These are phyloP conservation scores for Ameiurus melas DNA, from an alignment of 2,113 vertebrate genomes.

Conservation along the genomic window DNA sequence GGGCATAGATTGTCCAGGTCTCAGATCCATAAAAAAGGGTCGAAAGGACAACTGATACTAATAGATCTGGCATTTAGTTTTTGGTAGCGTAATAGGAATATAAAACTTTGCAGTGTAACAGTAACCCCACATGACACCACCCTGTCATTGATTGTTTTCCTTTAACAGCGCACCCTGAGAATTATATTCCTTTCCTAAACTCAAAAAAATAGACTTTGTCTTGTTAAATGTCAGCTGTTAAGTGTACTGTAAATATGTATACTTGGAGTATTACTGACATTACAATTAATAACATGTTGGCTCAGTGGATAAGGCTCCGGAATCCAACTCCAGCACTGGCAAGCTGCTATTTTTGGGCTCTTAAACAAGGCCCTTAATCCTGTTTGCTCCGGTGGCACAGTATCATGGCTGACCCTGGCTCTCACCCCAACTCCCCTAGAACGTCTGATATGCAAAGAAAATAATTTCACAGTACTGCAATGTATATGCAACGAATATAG, in stretches of 20 bases:
- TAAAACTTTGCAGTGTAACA: not conserved
- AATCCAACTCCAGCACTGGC: not conserved
- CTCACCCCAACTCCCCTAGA: not conserved
- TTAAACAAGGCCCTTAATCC: not conserved
- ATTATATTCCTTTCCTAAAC: too few species aligned
- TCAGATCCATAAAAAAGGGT: too few species aligned
- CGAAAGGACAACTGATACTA: too few species aligned
- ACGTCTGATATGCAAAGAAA: not conserved
- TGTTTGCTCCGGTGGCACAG: too few species aligned
- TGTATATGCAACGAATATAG: not conserved
- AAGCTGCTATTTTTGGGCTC: not conserved
- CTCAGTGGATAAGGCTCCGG: not conserved
- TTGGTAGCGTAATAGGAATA: not conserved
- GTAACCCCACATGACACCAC: not conserved
- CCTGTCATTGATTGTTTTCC: not conserved
- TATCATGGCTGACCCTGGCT: too few species aligned
- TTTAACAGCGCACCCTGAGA: not conserved
- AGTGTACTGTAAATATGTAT: not conserved
- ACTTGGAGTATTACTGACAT: not conserved
- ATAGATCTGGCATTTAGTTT: too few species aligned
- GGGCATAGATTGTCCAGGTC: too few species aligned
- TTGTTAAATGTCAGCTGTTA: not conserved
- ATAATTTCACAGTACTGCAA: not conserved
- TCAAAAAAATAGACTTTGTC: not conserved
- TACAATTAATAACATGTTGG: not conserved